phyloP scores from a whole-genome alignment of 1,140 invertebrate species.

The Pogonomyrmex californicus region DNA sequence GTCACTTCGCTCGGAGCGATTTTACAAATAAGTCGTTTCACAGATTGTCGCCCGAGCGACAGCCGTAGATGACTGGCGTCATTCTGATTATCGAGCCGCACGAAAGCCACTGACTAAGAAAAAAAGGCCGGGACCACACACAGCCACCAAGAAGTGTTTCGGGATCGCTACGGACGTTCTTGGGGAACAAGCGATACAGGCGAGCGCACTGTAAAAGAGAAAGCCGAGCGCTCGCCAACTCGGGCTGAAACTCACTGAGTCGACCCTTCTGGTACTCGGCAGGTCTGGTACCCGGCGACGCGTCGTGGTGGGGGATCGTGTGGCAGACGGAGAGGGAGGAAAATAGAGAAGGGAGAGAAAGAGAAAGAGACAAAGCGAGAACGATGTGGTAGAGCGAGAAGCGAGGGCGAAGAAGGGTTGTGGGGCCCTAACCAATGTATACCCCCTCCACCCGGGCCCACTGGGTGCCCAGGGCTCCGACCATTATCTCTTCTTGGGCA shows the following conservation, averaged over 20 bases:
- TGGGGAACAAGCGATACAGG: constrained; percentile 24
- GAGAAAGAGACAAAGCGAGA: constrained; percentile 37
- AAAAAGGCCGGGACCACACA: constrained; percentile 78
- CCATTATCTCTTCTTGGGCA: constrained; percentile 74
- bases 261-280: constrained; percentile 67
- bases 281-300: constrained; percentile 62
- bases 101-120: background rate
- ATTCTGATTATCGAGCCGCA: constrained; percentile 42
- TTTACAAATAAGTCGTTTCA: background rate
- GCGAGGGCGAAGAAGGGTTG: constrained; percentile 19
- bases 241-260: constrained; percentile 83
- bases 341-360: background rate
- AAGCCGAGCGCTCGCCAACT: constrained; percentile 77
- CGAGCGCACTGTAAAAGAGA: constrained; percentile 40
- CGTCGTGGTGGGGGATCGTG: constrained; percentile 57
- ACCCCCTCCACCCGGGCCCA: constrained; percentile 60
- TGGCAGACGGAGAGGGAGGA: constrained; percentile 39
- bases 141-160: constrained; percentile 71
- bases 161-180: constrained; percentile 46
- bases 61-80: constrained; percentile 15
- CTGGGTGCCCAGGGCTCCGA: constrained; percentile 74
- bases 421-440: constrained; percentile 64
- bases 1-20: background rate
- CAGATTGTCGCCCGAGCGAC: background rate
- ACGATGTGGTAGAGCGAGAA: constrained; percentile 48